phyloP scores from a whole-genome alignment of 2,888 invertebrate genomes.

The Megastigmus dorsalis region DNA sequence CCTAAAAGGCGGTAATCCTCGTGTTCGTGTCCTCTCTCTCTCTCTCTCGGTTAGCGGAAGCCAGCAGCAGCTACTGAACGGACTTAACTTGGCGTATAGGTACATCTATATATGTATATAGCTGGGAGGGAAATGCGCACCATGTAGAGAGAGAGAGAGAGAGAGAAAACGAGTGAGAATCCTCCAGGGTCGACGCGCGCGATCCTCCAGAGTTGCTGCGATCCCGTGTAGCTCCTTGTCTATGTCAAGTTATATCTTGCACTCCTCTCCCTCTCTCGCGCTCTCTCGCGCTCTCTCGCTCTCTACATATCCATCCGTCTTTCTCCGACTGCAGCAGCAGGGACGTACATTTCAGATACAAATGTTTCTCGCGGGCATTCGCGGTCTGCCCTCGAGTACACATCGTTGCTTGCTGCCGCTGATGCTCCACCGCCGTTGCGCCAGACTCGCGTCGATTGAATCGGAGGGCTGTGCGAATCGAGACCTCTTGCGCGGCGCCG shows the following conservation, averaged over 20 bases:
- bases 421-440: background rate
- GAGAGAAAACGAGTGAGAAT: too few species aligned
- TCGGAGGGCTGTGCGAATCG: constrained; percentile 37
- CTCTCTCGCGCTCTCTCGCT: background rate
- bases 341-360: constrained; percentile 32
- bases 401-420: too few species aligned
- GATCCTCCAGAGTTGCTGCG: too few species aligned
- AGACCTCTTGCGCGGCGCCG: background rate
- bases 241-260: too few species aligned
- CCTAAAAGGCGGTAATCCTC: background rate
- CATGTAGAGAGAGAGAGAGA: too few species aligned
- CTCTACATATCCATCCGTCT: background rate
- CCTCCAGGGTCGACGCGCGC: too few species aligned
- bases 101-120: background rate
- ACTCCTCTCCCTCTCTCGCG: background rate
- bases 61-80: too few species aligned
- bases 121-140: too few species aligned
- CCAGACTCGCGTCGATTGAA: constrained; percentile 14
- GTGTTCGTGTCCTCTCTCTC: background rate
- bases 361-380: constrained; percentile 50
- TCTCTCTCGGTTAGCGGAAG: background rate
- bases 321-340: background rate
- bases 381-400: background rate
- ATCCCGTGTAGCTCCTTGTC: too few species aligned
- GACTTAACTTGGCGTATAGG: too few species aligned